Conservation (phyloP, 2,888 invertebrate genomes). For the Lasius platythorax region DNA sequence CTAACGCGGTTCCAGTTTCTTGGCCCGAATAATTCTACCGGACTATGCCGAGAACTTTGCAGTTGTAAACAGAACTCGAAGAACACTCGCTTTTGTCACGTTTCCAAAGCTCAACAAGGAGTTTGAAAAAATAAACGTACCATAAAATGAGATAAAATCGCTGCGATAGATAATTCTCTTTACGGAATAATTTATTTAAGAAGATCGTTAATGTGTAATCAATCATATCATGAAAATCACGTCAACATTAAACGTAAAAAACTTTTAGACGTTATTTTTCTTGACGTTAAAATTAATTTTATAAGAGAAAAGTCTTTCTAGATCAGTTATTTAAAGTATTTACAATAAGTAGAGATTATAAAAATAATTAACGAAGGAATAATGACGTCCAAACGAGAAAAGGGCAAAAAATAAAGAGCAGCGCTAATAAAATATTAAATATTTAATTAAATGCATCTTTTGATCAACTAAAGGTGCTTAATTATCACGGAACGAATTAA, state of each 20-base stretch:
- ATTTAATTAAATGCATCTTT: constrained; percentile 46
- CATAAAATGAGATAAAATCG: constrained; percentile 25
- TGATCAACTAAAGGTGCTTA: constrained; percentile 17
- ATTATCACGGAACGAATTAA: constrained; percentile 24
- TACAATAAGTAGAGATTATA: not conserved
- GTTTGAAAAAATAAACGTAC: constrained; percentile 36
- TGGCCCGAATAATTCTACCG: constrained; percentile 72
- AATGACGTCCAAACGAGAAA: not conserved
- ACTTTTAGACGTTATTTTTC: not conserved
- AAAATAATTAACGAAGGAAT: constrained; percentile 37
- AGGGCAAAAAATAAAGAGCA: not conserved
- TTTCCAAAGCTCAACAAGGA: constrained; percentile 49
- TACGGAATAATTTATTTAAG: not conserved
- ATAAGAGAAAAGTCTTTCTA: not conserved
- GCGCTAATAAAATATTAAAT: constrained; percentile 46
- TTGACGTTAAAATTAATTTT: not conserved
- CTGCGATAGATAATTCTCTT: constrained; percentile 5
- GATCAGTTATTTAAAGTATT: not conserved
- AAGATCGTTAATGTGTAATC: not conserved
- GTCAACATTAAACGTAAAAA: not conserved
- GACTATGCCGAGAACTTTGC: constrained; percentile 66
- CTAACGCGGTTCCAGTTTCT: constrained; percentile 74
- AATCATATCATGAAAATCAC: not conserved
- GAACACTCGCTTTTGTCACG: constrained; percentile 53
- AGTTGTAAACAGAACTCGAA: constrained; percentile 64